A percentile compares a stretch with the other conserved stretches of the same genome.
These are phyloP conservation scores for Amphibalanus amphitrite DNA, from an alignment of 1,140 invertebrate species.

Conservation along the genomic window DNA sequence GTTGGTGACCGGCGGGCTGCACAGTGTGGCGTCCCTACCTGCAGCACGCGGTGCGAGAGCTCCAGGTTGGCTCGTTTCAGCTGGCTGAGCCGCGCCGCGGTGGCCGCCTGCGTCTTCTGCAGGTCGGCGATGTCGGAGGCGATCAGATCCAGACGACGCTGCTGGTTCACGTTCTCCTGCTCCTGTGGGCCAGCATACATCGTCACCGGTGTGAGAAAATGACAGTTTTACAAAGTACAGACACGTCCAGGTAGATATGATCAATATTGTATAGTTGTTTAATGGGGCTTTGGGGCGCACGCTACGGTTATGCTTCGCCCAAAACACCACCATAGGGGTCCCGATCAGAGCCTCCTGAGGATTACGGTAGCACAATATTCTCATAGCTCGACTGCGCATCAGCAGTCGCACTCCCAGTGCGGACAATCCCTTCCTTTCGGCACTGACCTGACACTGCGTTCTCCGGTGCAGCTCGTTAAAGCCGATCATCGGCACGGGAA, in stretches of 20 bases:
- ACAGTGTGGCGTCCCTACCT: no score
- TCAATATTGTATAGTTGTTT: no score
- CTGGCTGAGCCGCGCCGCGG: slow-evolving; percentile 50
- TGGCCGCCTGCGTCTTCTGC: slow-evolving; percentile 48
- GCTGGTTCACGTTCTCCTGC: slow-evolving; percentile 43
- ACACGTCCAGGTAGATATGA: no score
- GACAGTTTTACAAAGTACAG: no score
- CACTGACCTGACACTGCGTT: slow-evolving; percentile 41
- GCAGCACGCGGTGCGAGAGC: slow-evolving; percentile 54
- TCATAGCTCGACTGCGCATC: no score
- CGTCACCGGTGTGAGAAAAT: no score
- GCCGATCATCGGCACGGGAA: slow-evolving; percentile 83
- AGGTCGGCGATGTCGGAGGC: slow-evolving; percentile 54
- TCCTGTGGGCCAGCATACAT: slow-evolving; percentile 11
- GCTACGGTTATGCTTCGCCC: no score
- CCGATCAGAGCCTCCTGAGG: no score
- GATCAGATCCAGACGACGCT: slow-evolving; percentile 52
- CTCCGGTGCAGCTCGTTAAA: slow-evolving; percentile 67
- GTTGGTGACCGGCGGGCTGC: no score
- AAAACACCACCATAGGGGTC: no score
- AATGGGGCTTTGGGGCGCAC: no score
- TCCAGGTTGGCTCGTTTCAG: slow-evolving; percentile 52
- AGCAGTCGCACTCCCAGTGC: neutral
- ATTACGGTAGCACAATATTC: no score
- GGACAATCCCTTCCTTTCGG: slow-evolving; percentile 10